Conservation (phyloP, 64 coral and sea anemone species). For the Astreopora myriophthalma region DNA sequence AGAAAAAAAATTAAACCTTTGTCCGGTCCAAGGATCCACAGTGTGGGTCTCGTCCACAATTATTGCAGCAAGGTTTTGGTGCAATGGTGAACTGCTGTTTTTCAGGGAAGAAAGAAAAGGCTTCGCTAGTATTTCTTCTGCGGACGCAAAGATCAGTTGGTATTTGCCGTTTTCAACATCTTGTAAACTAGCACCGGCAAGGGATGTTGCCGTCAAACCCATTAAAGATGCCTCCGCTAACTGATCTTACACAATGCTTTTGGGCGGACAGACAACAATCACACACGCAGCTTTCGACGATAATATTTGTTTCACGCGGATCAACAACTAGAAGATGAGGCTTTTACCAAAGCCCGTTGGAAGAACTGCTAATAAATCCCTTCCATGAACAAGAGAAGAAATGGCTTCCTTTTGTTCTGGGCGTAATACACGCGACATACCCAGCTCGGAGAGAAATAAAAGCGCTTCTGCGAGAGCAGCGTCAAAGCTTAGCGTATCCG, state of each 20-base stretch:
- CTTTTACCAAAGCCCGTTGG: background rate
- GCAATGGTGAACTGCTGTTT: background rate
- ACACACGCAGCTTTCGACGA: background rate
- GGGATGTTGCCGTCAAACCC: slow-evolving; percentile 23
- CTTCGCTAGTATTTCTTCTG: slow-evolving; percentile 25
- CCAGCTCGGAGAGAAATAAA: background rate
- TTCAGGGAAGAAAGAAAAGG: slow-evolving; percentile 12
- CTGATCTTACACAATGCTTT: slow-evolving; percentile 38
- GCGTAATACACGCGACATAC: background rate
- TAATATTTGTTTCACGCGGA: background rate
- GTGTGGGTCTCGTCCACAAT: slow-evolving; percentile 60
- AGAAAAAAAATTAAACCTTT: background rate
- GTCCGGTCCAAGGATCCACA: slow-evolving; percentile 58
- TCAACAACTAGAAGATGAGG: background rate
- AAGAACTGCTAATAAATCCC: background rate
- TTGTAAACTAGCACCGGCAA: background rate
- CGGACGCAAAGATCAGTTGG: background rate
- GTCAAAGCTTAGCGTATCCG: background rate
- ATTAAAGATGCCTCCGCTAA: slow-evolving; percentile 12
- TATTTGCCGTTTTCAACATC: slow-evolving; percentile 33
- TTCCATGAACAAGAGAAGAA: background rate
- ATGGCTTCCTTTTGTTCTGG: background rate
- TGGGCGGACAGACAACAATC: background rate
- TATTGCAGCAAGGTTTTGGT: slow-evolving; percentile 53
- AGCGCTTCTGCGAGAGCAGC: background rate